Evolutionary conservation across 2,888 invertebrate species (phyloP).

Genomic region (Zhengitettix transpicula): DNA sequence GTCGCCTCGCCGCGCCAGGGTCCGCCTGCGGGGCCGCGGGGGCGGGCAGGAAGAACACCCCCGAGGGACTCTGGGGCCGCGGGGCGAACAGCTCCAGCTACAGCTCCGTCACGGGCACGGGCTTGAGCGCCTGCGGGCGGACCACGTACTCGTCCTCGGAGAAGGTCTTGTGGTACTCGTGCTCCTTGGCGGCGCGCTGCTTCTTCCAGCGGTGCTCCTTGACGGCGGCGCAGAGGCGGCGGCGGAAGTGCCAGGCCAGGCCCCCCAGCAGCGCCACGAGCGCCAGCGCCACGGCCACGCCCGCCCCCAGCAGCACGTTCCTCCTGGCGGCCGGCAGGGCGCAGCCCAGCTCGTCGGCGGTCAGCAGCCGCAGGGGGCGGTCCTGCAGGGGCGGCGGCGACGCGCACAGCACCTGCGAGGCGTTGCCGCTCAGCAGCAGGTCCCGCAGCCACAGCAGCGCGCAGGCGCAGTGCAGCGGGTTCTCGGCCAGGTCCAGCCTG

Average conservation of each 20-base stretch:
- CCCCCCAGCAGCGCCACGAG: conserved; percentile 52
- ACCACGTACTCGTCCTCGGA: conserved; percentile 75
- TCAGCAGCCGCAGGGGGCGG: conserved; percentile 45
- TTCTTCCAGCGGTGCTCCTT: conserved; percentile 55
- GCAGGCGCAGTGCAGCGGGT: conserved; percentile 68
- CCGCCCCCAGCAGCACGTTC: conserved; percentile 61
- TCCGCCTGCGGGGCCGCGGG: conserved; percentile 35
- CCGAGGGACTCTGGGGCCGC: conserved; percentile 41
- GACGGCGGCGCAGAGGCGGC: conserved; percentile 61
- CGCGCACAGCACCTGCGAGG: conserved; percentile 37
- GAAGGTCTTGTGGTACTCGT: conserved; percentile 79
- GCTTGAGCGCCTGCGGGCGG: conserved; percentile 30
- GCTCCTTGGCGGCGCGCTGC: conserved; percentile 64
- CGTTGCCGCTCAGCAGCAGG: conserved; percentile 50
- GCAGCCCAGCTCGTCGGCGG: conserved; percentile 65
- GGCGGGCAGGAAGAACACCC: conserved; percentile 25
- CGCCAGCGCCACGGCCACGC: conserved; percentile 57
- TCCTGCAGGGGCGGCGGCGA: conserved; percentile 49
- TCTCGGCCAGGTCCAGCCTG: conserved; percentile 62
- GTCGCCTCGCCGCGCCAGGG: conserved; percentile 56
- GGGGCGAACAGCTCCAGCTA: conserved; percentile 92
- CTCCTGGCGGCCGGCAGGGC: conserved; percentile 61
- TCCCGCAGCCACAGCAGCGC: conserved; percentile 63
- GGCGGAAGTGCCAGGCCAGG: conserved; percentile 61
- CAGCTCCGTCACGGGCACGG: conserved; percentile 80